Conservation (phyloP, 2,797 vertebrate genomes). For the Sebastes baramenuke region DNA sequence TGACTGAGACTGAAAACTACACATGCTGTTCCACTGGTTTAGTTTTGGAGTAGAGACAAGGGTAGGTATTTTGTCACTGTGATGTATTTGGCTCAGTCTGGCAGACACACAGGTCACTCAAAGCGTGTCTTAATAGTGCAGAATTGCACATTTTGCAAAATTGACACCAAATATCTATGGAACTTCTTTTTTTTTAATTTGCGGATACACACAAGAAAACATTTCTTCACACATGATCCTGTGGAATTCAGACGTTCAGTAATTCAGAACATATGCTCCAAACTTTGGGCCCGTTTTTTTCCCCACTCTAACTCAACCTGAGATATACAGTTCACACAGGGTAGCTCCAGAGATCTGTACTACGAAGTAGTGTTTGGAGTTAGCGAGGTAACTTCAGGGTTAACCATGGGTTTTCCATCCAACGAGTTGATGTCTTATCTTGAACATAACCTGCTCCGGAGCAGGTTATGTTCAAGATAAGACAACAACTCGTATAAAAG, state of each 20-base stretch:
- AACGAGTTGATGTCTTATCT: too few relatives aligned
- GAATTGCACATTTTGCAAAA: background rate
- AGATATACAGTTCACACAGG: background rate
- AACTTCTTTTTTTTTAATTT: background rate
- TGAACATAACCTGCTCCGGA: too few relatives aligned
- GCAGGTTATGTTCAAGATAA: too few relatives aligned
- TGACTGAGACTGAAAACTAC: background rate
- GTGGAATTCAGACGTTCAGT: background rate
- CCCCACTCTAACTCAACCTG: background rate
- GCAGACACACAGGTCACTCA: background rate
- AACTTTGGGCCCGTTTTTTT: background rate
- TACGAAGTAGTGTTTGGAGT: fast-evolving
- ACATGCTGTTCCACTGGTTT: background rate
- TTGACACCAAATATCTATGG: background rate
- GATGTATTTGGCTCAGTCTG: background rate
- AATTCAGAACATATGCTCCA: background rate
- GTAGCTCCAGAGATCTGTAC: background rate
- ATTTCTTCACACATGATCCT: background rate
- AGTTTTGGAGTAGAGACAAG: background rate
- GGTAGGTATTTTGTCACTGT: background rate
- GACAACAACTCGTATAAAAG: too few relatives aligned
- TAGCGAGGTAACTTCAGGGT: too few relatives aligned
- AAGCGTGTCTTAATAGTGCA: background rate
- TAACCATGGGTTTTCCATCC: too few relatives aligned
- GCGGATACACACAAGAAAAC: background rate